phyloP scores from a whole-genome alignment of 2,113 vertebrate genomes.

The Leptocoma aspasia region DNA sequence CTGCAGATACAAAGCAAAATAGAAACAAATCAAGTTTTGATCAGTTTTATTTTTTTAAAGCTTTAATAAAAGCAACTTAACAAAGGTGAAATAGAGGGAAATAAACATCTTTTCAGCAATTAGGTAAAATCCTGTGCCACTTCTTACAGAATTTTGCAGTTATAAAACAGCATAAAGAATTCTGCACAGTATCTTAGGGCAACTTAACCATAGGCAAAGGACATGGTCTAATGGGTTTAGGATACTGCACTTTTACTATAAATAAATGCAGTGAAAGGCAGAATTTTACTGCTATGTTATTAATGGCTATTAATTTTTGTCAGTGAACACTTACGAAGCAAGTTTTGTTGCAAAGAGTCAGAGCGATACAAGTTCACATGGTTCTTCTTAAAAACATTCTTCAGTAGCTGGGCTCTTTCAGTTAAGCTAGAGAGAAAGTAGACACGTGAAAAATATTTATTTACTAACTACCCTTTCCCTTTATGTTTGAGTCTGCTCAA shows the following conservation, averaged over 20 bases:
- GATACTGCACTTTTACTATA: background rate
- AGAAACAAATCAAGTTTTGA: background rate
- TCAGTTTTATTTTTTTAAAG: background rate
- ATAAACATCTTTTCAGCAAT: background rate
- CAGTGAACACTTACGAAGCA: slow-evolving; percentile 87
- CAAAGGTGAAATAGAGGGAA: background rate
- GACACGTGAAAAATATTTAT: slow-evolving; percentile 11
- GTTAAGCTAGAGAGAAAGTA: slow-evolving; percentile 79
- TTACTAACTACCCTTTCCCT: background rate
- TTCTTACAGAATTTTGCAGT: background rate
- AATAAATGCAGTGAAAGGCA: background rate
- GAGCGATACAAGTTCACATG: slow-evolving; percentile 92
- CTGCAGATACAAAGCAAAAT: slow-evolving; percentile 65
- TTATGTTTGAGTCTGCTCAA: background rate
- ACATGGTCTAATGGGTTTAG: background rate
- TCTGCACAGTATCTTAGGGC: background rate
- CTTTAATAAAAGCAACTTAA: background rate
- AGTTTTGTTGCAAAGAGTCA: slow-evolving; percentile 92
- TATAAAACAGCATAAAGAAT: background rate
- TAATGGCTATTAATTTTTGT: background rate
- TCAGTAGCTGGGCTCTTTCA: slow-evolving; percentile 94
- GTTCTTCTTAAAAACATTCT: slow-evolving; percentile 99
- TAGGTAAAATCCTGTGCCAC: background rate
- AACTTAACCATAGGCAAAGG: background rate
- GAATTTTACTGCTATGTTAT: background rate